phyloP scores from a whole-genome alignment of 2,113 vertebrate species.

The Tetrax tetrax region DNA sequence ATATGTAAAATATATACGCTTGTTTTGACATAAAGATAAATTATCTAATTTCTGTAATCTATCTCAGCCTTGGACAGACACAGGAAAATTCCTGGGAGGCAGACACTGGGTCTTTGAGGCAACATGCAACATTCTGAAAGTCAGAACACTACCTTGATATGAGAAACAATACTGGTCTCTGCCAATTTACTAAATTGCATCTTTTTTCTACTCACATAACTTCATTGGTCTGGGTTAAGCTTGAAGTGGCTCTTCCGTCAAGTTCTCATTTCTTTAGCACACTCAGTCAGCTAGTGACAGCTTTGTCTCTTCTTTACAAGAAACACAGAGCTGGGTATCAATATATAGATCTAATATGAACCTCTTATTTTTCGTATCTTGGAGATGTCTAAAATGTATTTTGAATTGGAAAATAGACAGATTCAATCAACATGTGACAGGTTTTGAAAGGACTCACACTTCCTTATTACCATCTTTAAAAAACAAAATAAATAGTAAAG shows the following conservation, averaged over 20 bases:
- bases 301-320: neutral
- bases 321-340: neutral
- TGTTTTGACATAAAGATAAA: slow-evolving; percentile 59
- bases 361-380: neutral
- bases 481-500: neutral
- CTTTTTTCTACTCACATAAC: neutral
- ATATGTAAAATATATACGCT: slow-evolving; percentile 38
- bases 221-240: neutral
- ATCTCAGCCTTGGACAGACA: neutral
- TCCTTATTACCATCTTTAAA: neutral
- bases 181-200: slow-evolving; percentile 33
- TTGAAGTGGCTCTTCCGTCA: neutral
- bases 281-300: neutral
- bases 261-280: neutral
- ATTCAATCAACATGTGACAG: slow-evolving; percentile 13
- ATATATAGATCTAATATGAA: slow-evolving; percentile 31
- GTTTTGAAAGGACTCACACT: neutral
- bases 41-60: slow-evolving; percentile 52
- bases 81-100: slow-evolving; percentile 36
- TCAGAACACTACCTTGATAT: slow-evolving; percentile 33
- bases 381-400: neutral
- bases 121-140: slow-evolving; percentile 9
- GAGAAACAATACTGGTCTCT: neutral
- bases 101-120: neutral
- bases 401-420: slow-evolving; percentile 45